A percentile compares a stretch with the other conserved stretches of the same genome.
Evolutionary conservation across 2,797 vertebrate genomes (phyloP).

Genomic region (Melanitta fusca): DNA sequence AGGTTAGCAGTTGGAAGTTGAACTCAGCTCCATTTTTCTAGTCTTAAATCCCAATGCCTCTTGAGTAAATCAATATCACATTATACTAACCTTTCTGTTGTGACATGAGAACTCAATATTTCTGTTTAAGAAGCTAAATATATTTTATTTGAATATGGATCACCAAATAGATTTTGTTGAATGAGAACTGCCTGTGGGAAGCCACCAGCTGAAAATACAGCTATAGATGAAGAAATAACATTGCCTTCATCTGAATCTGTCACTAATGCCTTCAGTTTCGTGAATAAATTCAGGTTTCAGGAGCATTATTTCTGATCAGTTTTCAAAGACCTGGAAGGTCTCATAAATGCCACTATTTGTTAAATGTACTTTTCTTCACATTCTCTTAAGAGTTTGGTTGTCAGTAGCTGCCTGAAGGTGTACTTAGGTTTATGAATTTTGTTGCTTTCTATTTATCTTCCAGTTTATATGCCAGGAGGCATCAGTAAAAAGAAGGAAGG

Average conservation of each 20-base stretch:
- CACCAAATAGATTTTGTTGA: not conserved
- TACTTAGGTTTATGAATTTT: not conserved
- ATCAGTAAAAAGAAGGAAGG: not conserved
- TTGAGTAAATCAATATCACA: not conserved
- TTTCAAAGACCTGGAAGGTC: not conserved
- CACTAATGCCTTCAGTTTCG: not conserved
- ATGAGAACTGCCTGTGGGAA: not conserved
- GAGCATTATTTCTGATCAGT: not conserved
- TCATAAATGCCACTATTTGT: not conserved
- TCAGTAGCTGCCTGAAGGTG: not conserved
- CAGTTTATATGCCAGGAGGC: not conserved
- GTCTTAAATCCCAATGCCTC: not conserved
- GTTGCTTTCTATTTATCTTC: not conserved
- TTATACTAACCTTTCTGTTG: not conserved
- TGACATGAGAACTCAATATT: not conserved
- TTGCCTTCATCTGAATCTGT: not conserved
- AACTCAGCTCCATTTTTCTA: not conserved
- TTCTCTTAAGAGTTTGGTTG: not conserved
- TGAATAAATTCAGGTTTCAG: not conserved
- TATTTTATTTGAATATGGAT: not conserved
- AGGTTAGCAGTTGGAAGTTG: not conserved
- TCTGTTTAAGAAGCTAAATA: not conserved
- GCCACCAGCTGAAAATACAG: slow-evolving; percentile 19
- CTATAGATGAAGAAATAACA: not conserved
- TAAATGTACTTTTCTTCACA: not conserved